Evolutionary conservation across 2,888 invertebrate species (phyloP).

Genomic region (Hypercompe scribonia): DNA sequence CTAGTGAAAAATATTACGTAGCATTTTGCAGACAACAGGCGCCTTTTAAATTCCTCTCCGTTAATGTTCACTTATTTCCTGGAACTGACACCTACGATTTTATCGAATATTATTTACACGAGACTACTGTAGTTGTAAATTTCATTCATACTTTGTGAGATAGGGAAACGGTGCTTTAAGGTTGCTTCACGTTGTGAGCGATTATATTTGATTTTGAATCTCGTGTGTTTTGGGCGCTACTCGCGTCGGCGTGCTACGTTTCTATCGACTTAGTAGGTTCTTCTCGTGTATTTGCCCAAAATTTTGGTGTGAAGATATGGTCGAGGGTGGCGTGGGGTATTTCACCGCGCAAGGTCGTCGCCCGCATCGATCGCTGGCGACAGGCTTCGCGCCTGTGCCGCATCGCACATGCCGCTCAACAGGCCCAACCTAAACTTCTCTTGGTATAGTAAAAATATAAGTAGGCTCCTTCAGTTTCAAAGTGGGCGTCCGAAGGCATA

Average conservation of each 20-base stretch:
- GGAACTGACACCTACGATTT: background rate
- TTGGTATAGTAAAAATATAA: constrained; percentile 66
- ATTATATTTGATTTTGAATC: constrained; percentile 1
- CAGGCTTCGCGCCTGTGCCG: constrained; percentile 63
- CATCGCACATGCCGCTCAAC: constrained; percentile 62
- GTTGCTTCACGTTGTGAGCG: background rate
- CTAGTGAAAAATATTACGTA: constrained; percentile 8
- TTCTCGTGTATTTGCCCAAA: constrained; percentile 30
- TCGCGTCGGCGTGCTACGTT: constrained; percentile 17
- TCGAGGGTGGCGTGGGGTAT: constrained; percentile 30
- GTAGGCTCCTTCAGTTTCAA: constrained; percentile 68
- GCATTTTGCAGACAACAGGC: background rate
- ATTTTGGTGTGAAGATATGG: constrained; percentile 40
- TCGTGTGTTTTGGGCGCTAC: background rate
- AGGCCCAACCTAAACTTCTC: constrained; percentile 64
- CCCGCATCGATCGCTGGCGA: constrained; percentile 72
- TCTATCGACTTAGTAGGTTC: constrained; percentile 25
- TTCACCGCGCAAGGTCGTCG: constrained; percentile 74
- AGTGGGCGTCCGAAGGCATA: constrained; percentile 75
- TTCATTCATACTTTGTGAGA: background rate
- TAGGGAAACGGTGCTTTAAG: background rate
- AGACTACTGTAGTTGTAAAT: background rate
- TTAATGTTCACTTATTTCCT: background rate
- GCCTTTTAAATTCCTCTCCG: background rate
- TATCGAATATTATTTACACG: background rate